These are phyloP conservation scores for Tridacna gigas DNA, from an alignment of 2,888 invertebrate genomes.

Conservation along the genomic window DNA sequence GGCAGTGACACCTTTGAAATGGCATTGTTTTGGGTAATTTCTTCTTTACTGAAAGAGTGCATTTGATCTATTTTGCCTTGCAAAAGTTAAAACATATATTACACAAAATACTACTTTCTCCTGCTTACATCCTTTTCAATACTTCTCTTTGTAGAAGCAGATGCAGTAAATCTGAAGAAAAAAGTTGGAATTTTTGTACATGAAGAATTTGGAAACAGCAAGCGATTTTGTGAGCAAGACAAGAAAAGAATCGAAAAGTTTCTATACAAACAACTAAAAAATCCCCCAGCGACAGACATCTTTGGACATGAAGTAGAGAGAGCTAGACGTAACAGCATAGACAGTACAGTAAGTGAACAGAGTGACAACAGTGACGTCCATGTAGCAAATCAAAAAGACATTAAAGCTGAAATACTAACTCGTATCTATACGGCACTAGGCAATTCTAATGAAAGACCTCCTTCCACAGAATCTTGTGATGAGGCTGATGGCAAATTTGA, in stretches of 20 bases:
- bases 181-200: conserved; percentile 73
- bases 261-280: conserved; percentile 53
- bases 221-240: conserved; percentile 74
- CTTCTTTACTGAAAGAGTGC: too few species aligned
- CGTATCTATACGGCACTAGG: conserved; percentile 37
- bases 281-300: conserved; percentile 21
- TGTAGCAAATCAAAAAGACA: conserved; percentile 27
- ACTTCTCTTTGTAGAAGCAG: conserved; percentile 45
- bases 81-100: too few species aligned
- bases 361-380: conserved; percentile 33
- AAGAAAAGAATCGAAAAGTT: conserved; percentile 73
- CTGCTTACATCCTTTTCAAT: too few species aligned
- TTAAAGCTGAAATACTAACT: conserved; percentile 40
- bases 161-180: conserved; percentile 57
- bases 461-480: conserved; percentile 12
- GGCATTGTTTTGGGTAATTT: too few species aligned
- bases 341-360: conserved; percentile 37
- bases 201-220: conserved; percentile 77
- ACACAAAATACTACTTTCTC: too few species aligned
- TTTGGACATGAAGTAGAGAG: conserved; percentile 14
- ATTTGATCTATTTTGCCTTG: too few species aligned
- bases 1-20: too few species aligned
- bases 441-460: neutral
- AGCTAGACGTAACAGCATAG: conserved; percentile 16
- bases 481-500: conserved; percentile 30